Conservation (phyloP, 1,140 invertebrate genomes). For the Ceratina calcarata region DNA sequence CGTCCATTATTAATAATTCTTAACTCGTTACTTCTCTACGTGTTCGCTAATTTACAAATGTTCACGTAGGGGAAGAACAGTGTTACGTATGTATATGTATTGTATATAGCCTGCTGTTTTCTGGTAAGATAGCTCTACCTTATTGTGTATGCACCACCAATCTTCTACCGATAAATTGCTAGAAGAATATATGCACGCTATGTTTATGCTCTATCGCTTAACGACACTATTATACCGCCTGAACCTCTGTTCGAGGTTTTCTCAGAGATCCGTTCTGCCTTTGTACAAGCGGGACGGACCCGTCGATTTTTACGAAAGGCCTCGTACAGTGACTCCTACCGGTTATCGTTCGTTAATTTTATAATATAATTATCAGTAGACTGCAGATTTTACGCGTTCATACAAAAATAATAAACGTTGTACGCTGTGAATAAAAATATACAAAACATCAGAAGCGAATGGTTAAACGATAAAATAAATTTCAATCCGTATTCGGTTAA, state of each 20-base stretch:
- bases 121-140: slow-evolving; percentile 21
- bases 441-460: too few relatives aligned
- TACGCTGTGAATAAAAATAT: too few relatives aligned
- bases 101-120: slow-evolving; percentile 22
- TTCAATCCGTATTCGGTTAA: too few relatives aligned
- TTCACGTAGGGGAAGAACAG: neutral
- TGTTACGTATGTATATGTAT: slow-evolving; percentile 42
- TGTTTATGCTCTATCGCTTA: slow-evolving; percentile 35
- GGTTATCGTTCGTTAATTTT: slow-evolving; percentile 11
- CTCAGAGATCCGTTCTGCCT: neutral
- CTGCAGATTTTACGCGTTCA: too few relatives aligned
- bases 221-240: slow-evolving; percentile 20
- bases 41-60: slow-evolving; percentile 1
- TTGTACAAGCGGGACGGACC: neutral
- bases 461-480: too few relatives aligned
- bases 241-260: slow-evolving; percentile 12
- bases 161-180: slow-evolving; percentile 62
- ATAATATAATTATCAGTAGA: neutral
- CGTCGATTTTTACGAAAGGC: slow-evolving; percentile 28
- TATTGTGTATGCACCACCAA: slow-evolving; percentile 14
- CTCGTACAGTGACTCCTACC: slow-evolving; percentile 31
- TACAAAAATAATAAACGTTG: too few relatives aligned
- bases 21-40: neutral
- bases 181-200: slow-evolving; percentile 70
- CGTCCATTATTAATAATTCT: neutral